These are phyloP conservation scores for Coracias cyanogaster DNA, from an alignment of 2,797 vertebrate species.

Conservation along the genomic window DNA sequence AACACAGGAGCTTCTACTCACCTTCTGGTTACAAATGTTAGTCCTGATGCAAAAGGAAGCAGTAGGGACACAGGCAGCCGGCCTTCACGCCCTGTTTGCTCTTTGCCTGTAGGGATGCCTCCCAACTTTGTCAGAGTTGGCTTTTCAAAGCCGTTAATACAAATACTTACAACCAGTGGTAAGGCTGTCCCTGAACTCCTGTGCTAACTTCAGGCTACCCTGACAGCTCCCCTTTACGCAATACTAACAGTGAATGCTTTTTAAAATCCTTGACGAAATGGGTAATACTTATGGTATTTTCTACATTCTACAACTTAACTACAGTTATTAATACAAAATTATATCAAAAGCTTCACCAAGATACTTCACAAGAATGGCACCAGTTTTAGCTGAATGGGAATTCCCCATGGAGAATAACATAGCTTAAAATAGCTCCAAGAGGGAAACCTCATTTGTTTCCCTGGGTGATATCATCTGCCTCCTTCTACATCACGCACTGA, in stretches of 20 bases:
- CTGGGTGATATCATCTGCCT: neutral
- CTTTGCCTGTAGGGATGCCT: neutral
- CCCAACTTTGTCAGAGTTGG: neutral
- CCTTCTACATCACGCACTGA: neutral
- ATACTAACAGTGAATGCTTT: neutral
- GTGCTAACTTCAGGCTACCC: neutral
- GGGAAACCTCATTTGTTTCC: neutral
- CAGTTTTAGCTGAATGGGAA: slow-evolving; percentile 27
- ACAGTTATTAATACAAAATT: neutral
- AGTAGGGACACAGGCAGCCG: neutral
- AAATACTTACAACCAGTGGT: neutral
- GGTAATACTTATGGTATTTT: neutral
- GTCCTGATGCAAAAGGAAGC: neutral
- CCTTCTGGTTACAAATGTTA: neutral
- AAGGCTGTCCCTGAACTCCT: neutral
- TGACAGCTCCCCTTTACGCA: neutral
- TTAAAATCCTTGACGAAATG: neutral
- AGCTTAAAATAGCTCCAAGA: slow-evolving; percentile 28
- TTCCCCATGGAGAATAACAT: neutral
- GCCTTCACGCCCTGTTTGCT: neutral
- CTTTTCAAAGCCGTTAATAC: neutral
- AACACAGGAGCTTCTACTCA: neutral
- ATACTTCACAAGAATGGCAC: slow-evolving; percentile 2
- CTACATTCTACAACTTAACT: neutral
- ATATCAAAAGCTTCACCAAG: neutral